Evolutionary conservation across 92 coral and sea anemone species (phyloP), one percentile per base, ranked within the genome.

Genomic region (Virgularia gustaviana): DNA sequence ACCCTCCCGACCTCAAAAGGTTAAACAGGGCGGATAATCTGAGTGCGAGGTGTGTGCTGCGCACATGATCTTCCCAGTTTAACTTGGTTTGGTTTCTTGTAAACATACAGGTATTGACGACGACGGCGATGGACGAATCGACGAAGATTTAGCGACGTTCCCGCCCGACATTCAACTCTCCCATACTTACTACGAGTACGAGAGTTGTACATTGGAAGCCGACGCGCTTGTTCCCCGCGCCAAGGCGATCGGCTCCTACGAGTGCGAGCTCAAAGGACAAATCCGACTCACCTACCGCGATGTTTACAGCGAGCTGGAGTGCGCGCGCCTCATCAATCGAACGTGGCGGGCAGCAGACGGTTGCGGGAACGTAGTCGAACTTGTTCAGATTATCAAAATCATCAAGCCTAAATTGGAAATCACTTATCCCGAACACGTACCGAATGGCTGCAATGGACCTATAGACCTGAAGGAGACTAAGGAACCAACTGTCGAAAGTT

Each of bases 121-220:
- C 20, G 75, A 68, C 55, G 75, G 75, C n/a, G 75, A 68, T 22
- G 75, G 75, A 15, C 60, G 75, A 18, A 68, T 68, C 25, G 75
- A 68, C 22, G 75, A 68, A 49, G 75, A 68, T 49, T 34, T 68
- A 16, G 75, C 75, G 9, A 68, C 75, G 0, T 68, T 68, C 61
- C 75, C 75, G 16, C 75, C 75, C 0, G 55, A 34, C 12, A 68
- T 68, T 24, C 42, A 68, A 35, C 62, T 68, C 2, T 23, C 16
- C 37, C 28, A 68, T 1, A 34, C 75, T 0, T 49, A 49, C 44
- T 68, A 68, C 55, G 75, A 68, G 15, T 68, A 68, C 44, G 61
- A 68, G 61, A 68, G 75, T 34, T 68, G 75, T 49, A 55, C 38
- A 15, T 49, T 68, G 32, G 75, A 68, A 38, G 75, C 51, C 7